phyloP scores from a whole-genome alignment of 2,113 vertebrate genomes.

The Furnarius figulus region DNA sequence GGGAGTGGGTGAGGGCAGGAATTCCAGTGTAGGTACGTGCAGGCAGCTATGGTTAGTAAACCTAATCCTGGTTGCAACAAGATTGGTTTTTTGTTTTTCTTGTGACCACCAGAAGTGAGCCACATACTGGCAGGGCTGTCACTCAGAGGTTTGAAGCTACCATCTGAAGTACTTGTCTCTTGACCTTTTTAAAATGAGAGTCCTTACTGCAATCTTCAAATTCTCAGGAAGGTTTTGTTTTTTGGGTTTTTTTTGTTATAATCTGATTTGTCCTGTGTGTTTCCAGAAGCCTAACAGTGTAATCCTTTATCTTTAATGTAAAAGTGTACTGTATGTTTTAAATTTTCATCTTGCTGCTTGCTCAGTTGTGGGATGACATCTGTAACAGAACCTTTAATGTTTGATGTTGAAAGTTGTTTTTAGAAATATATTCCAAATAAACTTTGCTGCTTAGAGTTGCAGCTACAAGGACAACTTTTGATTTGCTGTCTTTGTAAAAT shows the following conservation, averaged over 20 bases:
- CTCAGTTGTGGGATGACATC: not conserved
- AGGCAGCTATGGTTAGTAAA: not conserved
- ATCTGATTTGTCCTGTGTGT: not conserved
- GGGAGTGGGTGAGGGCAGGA: not conserved
- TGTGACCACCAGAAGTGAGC: not conserved
- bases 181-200: not conserved
- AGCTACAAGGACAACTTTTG: slow-evolving; percentile 3
- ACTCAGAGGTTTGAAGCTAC: not conserved
- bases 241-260: not conserved
- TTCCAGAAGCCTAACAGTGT: not conserved
- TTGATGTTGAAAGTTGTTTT: slow-evolving; percentile 34
- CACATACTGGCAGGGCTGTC: not conserved
- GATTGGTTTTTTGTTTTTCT: not conserved
- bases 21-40: not conserved
- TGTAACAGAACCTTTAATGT: slow-evolving; percentile 29
- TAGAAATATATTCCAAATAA: slow-evolving; percentile 54
- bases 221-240: not conserved
- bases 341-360: slow-evolving; percentile 19
- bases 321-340: slow-evolving; percentile 11
- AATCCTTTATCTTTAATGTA: not conserved
- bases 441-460: slow-evolving; percentile 28
- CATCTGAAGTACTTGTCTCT: not conserved
- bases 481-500: not conserved
- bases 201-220: slow-evolving; percentile 7
- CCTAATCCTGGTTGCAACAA: not conserved